Base-by-base conservation (phyloP, 2,113 vertebrate genomes). In the Archocentrus centrarchus region DNA sequence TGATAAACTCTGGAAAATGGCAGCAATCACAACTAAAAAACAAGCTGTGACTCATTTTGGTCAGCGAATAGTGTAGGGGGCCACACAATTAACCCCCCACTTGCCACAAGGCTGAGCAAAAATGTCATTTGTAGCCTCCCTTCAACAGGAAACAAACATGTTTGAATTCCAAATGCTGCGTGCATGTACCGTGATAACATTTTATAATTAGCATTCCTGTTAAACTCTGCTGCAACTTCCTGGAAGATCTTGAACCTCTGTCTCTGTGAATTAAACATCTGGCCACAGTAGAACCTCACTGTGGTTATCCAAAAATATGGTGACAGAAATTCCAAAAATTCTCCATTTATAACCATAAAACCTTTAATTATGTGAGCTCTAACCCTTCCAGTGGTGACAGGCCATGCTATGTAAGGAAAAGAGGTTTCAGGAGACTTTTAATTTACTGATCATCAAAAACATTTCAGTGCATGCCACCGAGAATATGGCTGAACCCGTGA, bases 1-100 rank as follows among this genome's bases (percentile, higher is more conserved):
- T 93, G 90, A 89, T 88, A 85, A 79, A 85, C 82, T 87, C 80
- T 75, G 89, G 84, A 91, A 90, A 92, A 93, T 82, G 58, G 85
- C 89, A 89, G 90, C 80, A 94, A 95, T 94, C 84, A 86, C 59
- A 75, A 73, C 64, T 82, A 90, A 89, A 89, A 90, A 91, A 88
- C 88, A 84, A 84, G 82, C 79, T 86, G 80, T 89, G 90, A 91
- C 75, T 94, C 84, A 90, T 89, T 93, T 84, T 64, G 70, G 68
- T 88, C 85, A 44, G 22, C 86, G 76, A 82, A 89, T 85, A 83
- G 77, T 81, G 59, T 44, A 39, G 62, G 78, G 88, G 84, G 78
- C 73, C 85, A 39, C 70, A 62, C 66, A 80, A 32, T 92, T 82
- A 92, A 90, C 81, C 80, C 87, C 66, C 15, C 55, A 68, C 59